A percentile compares a stretch with the other conserved stretches of the same genome.
These are phyloP conservation scores for Percopsis transmontana DNA, from an alignment of 2,113 vertebrate genomes.

Conservation along the genomic window DNA sequence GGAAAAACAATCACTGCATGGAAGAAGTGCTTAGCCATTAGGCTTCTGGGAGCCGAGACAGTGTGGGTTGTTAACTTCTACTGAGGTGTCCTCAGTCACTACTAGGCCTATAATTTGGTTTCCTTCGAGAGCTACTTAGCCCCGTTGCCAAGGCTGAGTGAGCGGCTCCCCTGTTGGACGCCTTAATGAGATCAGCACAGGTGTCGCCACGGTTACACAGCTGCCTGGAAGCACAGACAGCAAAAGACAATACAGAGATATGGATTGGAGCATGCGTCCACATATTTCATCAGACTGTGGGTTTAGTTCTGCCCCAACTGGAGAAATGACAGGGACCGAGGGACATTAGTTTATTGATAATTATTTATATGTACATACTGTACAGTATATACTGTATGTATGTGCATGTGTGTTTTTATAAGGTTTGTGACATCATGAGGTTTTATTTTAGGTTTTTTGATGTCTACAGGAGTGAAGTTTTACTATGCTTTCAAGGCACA, in stretches of 20 bases:
- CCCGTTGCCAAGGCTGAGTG: slow-evolving; percentile 60
- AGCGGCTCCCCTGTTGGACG: slow-evolving; percentile 53
- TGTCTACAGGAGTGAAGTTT: neutral
- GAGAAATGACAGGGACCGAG: neutral
- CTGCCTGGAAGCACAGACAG: slow-evolving; percentile 50
- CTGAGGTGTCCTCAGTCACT: slow-evolving; percentile 44
- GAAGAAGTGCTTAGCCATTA: slow-evolving; percentile 29
- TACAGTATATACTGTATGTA: neutral
- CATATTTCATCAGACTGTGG: slow-evolving; percentile 22
- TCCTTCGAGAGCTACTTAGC: slow-evolving; percentile 57
- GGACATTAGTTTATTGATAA: neutral
- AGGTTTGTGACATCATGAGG: too few species aligned
- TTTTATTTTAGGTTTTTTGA: too few species aligned
- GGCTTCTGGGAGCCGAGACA: slow-evolving; percentile 29
- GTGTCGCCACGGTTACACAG: slow-evolving; percentile 71
- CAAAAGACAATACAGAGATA: slow-evolving; percentile 38
- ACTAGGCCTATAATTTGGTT: slow-evolving; percentile 49
- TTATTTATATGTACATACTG: neutral
- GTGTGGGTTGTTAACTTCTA: slow-evolving; percentile 44
- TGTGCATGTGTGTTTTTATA: too few species aligned
- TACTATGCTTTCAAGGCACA: slow-evolving; percentile 29
- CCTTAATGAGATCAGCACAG: slow-evolving; percentile 67
- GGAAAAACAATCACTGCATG: slow-evolving; percentile 50
- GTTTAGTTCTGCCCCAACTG: slow-evolving; percentile 15
- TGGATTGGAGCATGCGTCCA: slow-evolving; percentile 25